Percentiles rank a stretch among this genome's conserved stretches.
These are phyloP conservation scores for Bettongia penicillata DNA, from an alignment of 2,113 vertebrate genomes.

Conservation along the genomic window DNA sequence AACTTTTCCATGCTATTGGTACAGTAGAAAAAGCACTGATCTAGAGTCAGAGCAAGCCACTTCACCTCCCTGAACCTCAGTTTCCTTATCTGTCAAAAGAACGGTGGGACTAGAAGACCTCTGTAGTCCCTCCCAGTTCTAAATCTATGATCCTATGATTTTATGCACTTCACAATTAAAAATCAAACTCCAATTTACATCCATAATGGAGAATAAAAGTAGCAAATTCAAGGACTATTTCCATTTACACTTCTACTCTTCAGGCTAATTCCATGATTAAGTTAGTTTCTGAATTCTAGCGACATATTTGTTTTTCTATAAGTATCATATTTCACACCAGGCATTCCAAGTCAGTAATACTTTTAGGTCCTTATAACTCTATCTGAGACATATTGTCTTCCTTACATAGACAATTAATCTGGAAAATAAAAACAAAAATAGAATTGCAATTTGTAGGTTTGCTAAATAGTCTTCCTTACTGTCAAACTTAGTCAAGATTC, in stretches of 20 bases:
- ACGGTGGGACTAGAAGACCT: background rate
- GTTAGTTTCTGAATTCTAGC: background rate
- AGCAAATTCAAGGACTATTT: slow-evolving; percentile 25
- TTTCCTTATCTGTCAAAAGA: background rate
- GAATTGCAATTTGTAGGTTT: background rate
- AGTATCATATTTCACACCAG: slow-evolving; percentile 40
- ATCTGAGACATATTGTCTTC: slow-evolving; percentile 57
- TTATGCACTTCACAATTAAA: slow-evolving; percentile 49
- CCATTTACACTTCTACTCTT: slow-evolving; percentile 39
- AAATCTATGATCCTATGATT: background rate
- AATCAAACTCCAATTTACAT: slow-evolving; percentile 28
- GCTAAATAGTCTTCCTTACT: background rate
- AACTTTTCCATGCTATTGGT: background rate
- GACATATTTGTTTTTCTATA: slow-evolving; percentile 60
- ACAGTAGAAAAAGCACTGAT: background rate
- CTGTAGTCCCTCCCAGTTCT: background rate
- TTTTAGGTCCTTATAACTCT: slow-evolving; percentile 47
- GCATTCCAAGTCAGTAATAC: slow-evolving; percentile 35
- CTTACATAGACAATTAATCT: slow-evolving; percentile 55
- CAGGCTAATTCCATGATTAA: background rate
- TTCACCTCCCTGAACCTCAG: background rate
- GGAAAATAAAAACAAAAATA: slow-evolving; percentile 50
- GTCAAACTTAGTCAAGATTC: slow-evolving; percentile 36
- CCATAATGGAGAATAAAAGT: slow-evolving; percentile 40
- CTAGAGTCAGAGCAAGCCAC: background rate